phyloP scores from a whole-genome alignment of 1,140 invertebrate species.

The Lordiphosa stackelbergi region DNA sequence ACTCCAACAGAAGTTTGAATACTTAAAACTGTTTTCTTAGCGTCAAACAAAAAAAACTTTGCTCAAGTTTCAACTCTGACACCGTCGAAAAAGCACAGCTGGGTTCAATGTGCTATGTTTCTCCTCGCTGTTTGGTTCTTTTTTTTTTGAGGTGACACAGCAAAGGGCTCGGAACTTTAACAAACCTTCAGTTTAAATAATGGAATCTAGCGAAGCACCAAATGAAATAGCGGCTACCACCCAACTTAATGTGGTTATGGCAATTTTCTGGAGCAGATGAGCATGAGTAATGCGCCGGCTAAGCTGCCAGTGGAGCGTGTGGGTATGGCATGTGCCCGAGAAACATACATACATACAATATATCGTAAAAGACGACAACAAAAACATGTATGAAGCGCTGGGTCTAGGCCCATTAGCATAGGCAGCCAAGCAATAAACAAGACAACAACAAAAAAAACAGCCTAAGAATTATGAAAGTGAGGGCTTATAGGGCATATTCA shows the following conservation, averaged over 20 bases:
- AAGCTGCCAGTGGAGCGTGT: constrained; percentile 42
- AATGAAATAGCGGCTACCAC: constrained; percentile 16
- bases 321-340: constrained; percentile 46
- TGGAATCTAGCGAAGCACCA: constrained; percentile 45
- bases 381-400: constrained; percentile 18
- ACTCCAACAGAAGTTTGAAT: constrained; percentile 18
- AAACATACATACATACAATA: constrained; percentile 17
- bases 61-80: constrained; percentile 37
- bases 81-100: constrained; percentile 32
- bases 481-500: constrained; percentile 12
- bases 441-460: constrained; percentile 16
- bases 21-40: constrained; percentile 46
- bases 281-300: constrained; percentile 48
- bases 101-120: constrained; percentile 10
- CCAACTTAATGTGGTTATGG: constrained; percentile 30
- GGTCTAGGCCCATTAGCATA: constrained; percentile 48
- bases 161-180: constrained; percentile 37
- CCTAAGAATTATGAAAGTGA: constrained; percentile 23
- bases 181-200: constrained; percentile 55
- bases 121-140: background rate
- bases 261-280: constrained; percentile 48
- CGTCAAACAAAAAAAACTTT: constrained; percentile 8
- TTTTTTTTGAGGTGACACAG: constrained; percentile 14
- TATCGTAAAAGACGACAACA: constrained; percentile 11
- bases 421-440: constrained; percentile 46